These are phyloP conservation scores for Epizoanthus scotinus DNA, from an alignment of 92 coral and sea anemone species.

Conservation along the genomic window DNA sequence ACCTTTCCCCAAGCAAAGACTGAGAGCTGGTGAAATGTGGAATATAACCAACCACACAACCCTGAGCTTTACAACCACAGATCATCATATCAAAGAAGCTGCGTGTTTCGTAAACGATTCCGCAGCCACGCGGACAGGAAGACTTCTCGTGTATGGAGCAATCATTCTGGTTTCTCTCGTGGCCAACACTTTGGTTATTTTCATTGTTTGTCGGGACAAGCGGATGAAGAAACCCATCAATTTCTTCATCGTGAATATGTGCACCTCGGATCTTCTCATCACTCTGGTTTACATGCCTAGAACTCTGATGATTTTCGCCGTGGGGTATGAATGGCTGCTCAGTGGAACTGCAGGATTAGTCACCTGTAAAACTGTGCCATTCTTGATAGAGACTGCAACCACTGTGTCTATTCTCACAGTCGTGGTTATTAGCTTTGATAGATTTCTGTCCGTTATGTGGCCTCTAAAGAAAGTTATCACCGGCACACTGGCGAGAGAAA, in stretches of 20 bases:
- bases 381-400: constrained; percentile 35
- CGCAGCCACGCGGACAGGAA: constrained; percentile 8
- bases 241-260: constrained; percentile 63
- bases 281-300: constrained; percentile 40
- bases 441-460: constrained; percentile 28
- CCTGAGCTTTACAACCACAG: background rate
- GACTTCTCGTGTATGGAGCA: constrained; percentile 41
- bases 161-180: constrained; percentile 46
- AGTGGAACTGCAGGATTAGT: background rate
- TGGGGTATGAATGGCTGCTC: constrained; percentile 25
- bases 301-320: constrained; percentile 18
- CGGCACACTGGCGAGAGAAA: background rate
- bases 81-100: constrained; percentile 13
- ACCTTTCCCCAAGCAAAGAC: no score
- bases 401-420: constrained; percentile 32
- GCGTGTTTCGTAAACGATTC: constrained; percentile 50
- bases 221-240: constrained; percentile 56
- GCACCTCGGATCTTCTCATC: constrained; percentile 55
- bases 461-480: constrained; percentile 30
- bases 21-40: background rate
- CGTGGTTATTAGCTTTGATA: constrained; percentile 25
- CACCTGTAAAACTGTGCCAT: constrained; percentile 20
- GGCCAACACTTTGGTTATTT: constrained; percentile 51
- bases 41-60: constrained; percentile 13
- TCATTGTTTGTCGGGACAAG: constrained; percentile 44